Percentiles rank a stretch among this genome's conserved stretches.
phyloP scores from a whole-genome alignment of 2,797 vertebrate genomes.

The Bovichtus variegatus region DNA sequence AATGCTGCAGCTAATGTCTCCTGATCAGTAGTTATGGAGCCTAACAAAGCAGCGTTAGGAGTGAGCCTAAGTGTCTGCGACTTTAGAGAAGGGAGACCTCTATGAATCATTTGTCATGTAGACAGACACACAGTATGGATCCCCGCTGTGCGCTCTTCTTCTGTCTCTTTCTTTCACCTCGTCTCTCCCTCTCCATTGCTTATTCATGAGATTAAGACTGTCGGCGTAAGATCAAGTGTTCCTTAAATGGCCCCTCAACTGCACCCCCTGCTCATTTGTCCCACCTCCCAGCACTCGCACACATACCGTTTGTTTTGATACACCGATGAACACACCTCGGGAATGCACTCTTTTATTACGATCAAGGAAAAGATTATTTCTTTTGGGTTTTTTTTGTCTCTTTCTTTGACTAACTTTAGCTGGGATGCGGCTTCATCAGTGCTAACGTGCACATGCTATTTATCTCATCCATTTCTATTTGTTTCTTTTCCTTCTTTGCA shows the following conservation, averaged over 20 bases:
- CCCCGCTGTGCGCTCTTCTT: slow-evolving; percentile 54
- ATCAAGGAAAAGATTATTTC: neutral
- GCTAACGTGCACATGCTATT: neutral
- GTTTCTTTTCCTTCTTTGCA: slow-evolving; percentile 43
- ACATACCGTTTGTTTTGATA: slow-evolving; percentile 48
- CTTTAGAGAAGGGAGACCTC: slow-evolving; percentile 55
- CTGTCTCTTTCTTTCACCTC: slow-evolving; percentile 50
- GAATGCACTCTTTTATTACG: neutral
- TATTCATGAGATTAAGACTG: slow-evolving; percentile 82
- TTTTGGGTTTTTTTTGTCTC: neutral
- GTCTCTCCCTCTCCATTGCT: slow-evolving; percentile 60
- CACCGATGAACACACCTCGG: neutral
- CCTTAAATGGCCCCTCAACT: slow-evolving; percentile 53
- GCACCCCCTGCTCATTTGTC: slow-evolving; percentile 32
- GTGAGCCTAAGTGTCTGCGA: slow-evolving; percentile 61
- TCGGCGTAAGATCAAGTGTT: slow-evolving; percentile 79
- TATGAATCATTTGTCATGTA: slow-evolving; percentile 80
- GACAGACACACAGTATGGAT: slow-evolving; percentile 67
- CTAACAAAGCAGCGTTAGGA: slow-evolving; percentile 50
- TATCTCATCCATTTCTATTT: slow-evolving; percentile 11
- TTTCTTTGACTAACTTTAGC: neutral
- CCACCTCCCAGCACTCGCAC: slow-evolving; percentile 11
- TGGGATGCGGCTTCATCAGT: neutral
- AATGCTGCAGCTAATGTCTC: slow-evolving; percentile 58
- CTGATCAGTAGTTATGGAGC: slow-evolving; percentile 67